These are phyloP conservation scores for Leuciscus waleckii DNA, from an alignment of 2,797 vertebrate species.

Conservation along the genomic window DNA sequence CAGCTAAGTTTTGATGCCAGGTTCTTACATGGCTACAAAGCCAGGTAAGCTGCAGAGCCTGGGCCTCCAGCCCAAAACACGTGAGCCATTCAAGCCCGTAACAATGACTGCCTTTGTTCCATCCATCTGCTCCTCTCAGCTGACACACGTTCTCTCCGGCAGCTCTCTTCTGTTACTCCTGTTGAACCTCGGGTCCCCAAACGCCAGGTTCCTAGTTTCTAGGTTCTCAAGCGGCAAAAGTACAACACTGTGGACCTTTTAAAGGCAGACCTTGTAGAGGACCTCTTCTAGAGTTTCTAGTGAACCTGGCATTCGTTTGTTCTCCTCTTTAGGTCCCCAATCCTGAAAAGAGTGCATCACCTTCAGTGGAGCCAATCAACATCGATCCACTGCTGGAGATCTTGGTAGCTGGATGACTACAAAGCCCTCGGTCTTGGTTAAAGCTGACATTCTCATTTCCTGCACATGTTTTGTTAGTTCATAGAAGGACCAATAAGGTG, in stretches of 20 bases:
- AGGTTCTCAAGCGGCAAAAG: constrained; percentile 6
- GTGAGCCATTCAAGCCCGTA: constrained; percentile 79
- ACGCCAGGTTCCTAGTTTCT: background rate
- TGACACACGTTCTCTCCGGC: constrained; percentile 40
- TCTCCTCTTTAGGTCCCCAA: constrained; percentile 46
- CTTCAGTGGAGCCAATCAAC: constrained; percentile 51
- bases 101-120: constrained; percentile 87
- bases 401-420: constrained; percentile 55
- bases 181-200: constrained; percentile 21
- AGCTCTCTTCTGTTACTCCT: constrained; percentile 59
- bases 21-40: constrained; percentile 77
- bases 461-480: constrained; percentile 53
- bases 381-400: constrained; percentile 48
- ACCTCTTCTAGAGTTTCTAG: constrained; percentile 54
- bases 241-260: constrained; percentile 52
- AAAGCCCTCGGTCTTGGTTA: constrained; percentile 52
- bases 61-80: constrained; percentile 81
- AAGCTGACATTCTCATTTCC: constrained; percentile 64
- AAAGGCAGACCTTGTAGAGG: constrained; percentile 39
- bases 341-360: constrained; percentile 40
- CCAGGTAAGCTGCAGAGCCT: constrained; percentile 83
- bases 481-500: constrained; percentile 40
- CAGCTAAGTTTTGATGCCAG: constrained; percentile 79
- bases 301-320: constrained; percentile 41
- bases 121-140: constrained; percentile 80